Conservation (phyloP, 2,888 invertebrate species). For the Eupelmus urozonus region DNA sequence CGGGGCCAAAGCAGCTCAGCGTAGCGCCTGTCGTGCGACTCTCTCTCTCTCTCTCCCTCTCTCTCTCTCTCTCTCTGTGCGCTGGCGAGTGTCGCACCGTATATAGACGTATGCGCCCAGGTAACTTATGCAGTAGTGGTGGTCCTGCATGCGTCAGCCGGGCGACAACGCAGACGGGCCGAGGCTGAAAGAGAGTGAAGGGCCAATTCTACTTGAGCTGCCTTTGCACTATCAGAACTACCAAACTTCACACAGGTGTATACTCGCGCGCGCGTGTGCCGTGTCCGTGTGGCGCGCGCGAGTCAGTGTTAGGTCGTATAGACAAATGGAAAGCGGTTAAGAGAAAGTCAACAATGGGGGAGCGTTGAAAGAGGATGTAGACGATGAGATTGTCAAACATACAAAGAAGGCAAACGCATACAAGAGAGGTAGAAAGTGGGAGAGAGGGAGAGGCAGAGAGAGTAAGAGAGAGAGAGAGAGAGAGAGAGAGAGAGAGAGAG, state of each 20-base stretch:
- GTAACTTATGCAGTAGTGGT: conserved; percentile 43
- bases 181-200: conserved; percentile 14
- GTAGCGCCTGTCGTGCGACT: not conserved
- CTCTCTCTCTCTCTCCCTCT: conserved; percentile 3
- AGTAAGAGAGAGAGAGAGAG: not conserved
- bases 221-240: conserved; percentile 20
- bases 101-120: not conserved
- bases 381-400: conserved; percentile 29
- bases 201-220: conserved; percentile 24
- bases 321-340: conserved; percentile 8
- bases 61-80: not conserved
- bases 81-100: not conserved
- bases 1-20: conserved; percentile 36
- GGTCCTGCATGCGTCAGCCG: conserved; percentile 39
- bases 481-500: not conserved
- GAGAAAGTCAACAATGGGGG: not conserved
- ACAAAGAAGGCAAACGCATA: conserved; percentile 21
- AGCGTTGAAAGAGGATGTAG: too few species aligned
- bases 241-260: conserved; percentile 11
- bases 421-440: too few species aligned
- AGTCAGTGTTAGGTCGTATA: not conserved
- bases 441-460: conserved; percentile 1
- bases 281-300: not conserved
- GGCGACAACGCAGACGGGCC: not conserved
- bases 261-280: not conserved